A percentile compares a stretch with the other conserved stretches of the same genome.
Evolutionary conservation across 2,797 vertebrate species (phyloP).

Genomic region (Myotis pilosus): DNA sequence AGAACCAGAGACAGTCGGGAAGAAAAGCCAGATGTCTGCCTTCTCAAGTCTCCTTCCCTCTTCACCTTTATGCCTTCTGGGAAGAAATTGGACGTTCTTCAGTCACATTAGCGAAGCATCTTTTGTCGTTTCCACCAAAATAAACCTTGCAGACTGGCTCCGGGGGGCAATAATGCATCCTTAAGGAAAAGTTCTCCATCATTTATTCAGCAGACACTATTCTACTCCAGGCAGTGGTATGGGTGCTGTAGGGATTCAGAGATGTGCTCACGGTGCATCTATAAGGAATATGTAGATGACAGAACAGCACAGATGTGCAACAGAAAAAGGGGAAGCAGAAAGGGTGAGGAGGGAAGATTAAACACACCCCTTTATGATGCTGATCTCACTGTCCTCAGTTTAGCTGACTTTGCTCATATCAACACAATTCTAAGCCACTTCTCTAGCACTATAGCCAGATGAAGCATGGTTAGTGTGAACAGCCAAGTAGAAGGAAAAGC

Average conservation of each 20-base stretch:
- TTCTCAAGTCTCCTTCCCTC: background rate
- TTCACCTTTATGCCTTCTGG: background rate
- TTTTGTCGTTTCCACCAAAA: background rate
- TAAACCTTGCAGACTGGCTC: background rate
- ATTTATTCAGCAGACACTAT: background rate
- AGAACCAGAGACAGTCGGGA: background rate
- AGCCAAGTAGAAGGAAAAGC: background rate
- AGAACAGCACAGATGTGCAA: background rate
- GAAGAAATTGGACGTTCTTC: background rate
- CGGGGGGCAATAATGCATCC: background rate
- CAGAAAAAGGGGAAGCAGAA: background rate
- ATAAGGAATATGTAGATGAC: background rate
- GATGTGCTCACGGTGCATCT: background rate
- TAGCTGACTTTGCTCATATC: background rate
- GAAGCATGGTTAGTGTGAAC: accelerated
- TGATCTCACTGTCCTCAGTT: background rate
- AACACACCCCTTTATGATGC: background rate
- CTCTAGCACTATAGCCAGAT: background rate
- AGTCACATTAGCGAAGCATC: background rate
- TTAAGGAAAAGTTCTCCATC: background rate
- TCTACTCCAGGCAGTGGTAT: background rate
- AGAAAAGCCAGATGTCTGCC: background rate
- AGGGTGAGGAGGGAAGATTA: background rate
- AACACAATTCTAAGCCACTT: background rate
- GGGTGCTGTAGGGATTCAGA: background rate